Conservation (phyloP, 2,888 invertebrate genomes). For the Seladonia tumulorum region DNA sequence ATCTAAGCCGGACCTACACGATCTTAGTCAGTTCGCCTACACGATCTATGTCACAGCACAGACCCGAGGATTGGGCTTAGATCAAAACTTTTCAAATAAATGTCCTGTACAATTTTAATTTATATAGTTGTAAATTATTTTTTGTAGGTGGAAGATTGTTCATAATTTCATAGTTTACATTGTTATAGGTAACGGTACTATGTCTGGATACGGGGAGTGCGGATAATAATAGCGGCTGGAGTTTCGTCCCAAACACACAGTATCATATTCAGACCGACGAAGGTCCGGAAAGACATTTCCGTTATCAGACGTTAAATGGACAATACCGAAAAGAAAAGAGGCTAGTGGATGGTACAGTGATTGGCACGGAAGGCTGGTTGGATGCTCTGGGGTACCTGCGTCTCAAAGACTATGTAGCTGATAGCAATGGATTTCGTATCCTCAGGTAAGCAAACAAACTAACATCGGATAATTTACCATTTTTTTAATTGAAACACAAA, state of each 20-base stretch:
- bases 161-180: not conserved
- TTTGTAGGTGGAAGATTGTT: not conserved
- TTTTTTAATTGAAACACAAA: not conserved
- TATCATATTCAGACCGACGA: conserved; percentile 97
- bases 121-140: not conserved
- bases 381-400: conserved; percentile 92
- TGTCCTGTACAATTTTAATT: not conserved
- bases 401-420: conserved; percentile 95
- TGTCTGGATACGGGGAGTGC: conserved; percentile 81
- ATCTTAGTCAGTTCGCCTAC: too few species aligned
- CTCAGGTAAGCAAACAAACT: conserved; percentile 84
- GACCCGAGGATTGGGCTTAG: too few species aligned
- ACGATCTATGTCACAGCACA: too few species aligned
- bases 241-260: conserved; percentile 88
- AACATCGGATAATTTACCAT: not conserved
- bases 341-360: conserved; percentile 93
- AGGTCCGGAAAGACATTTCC: conserved; percentile 95
- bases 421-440: conserved; percentile 93
- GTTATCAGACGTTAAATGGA: conserved; percentile 94
- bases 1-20: too few species aligned
- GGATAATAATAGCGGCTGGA: conserved; percentile 86
- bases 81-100: not conserved
- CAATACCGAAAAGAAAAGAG: conserved; percentile 95
- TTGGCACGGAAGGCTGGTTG: conserved; percentile 95
- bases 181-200: conserved; percentile 78